Conservation (phyloP, 2,888 invertebrate species). For the Cataglyphis cursor region DNA sequence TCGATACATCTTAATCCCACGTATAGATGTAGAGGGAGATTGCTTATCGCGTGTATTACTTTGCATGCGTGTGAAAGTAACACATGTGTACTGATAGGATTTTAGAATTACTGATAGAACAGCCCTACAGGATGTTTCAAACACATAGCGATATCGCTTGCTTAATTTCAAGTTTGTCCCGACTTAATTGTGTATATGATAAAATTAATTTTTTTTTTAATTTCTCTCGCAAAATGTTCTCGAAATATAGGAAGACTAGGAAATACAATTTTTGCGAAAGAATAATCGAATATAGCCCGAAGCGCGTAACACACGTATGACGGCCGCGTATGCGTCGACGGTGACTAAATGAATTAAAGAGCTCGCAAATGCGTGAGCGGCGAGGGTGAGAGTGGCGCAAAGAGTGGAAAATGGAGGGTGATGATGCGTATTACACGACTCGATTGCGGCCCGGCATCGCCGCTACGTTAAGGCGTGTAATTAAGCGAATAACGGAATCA, state of each 20-base stretch:
- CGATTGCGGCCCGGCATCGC: slow-evolving; percentile 80
- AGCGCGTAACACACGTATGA: slow-evolving; percentile 31
- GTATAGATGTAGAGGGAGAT: slow-evolving; percentile 23
- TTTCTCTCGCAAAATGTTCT: slow-evolving; percentile 8
- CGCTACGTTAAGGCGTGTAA: slow-evolving; percentile 83
- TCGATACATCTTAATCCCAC: slow-evolving; percentile 42
- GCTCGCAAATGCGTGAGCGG: slow-evolving; percentile 60
- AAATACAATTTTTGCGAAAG: slow-evolving; percentile 31
- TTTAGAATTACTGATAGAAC: background rate
- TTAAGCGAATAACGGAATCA: slow-evolving; percentile 85
- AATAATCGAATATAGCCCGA: slow-evolving; percentile 49
- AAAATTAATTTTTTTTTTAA: background rate
- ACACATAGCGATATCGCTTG: background rate
- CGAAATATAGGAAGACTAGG: background rate
- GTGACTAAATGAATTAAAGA: slow-evolving; percentile 65
- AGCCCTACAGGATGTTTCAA: background rate
- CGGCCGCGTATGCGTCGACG: slow-evolving; percentile 31
- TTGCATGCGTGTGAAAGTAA: slow-evolving; percentile 38
- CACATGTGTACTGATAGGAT: slow-evolving; percentile 18
- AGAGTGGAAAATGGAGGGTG: slow-evolving; percentile 76
- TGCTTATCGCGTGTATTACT: slow-evolving; percentile 19
- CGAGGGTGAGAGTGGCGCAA: slow-evolving; percentile 74
- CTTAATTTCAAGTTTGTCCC: background rate
- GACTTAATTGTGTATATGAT: background rate
- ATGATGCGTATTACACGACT: slow-evolving; percentile 82